Evolutionary conservation across 2,888 invertebrate species (phyloP), one percentile per base, ranked within the genome.

Genomic region (Shargacucullia verbasci): DNA sequence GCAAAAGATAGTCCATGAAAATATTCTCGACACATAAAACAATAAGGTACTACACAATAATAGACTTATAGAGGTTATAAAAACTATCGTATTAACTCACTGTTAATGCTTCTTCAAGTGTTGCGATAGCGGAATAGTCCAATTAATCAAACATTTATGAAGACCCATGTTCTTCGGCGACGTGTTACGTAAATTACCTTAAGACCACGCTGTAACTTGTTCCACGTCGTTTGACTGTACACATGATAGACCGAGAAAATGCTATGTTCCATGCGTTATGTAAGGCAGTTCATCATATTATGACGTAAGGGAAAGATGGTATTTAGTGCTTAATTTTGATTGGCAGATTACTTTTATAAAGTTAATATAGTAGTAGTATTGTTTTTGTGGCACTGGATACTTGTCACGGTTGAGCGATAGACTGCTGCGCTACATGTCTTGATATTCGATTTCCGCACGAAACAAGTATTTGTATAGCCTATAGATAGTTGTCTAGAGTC

Each of bases 181-280:
- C 53, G 33, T 55, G 37, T 39, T 52, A 55, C 41, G 34, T 45
- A 35, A 45, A 27, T 12, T 70, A 37, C 44, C 15, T 46, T 57
- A 57, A 46, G 57, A 59, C 54, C 39, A 38, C 27, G 44, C n/a
- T 45, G 59, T 47, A 62, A 68, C 59, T 52, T 53, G 78, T 76
- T 76, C 67, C 70, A 65, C 68, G 37, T 65, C 62, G 63, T 70
- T 73, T 56, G 57, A 53, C 65, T 12, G 46, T 52, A 62, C 69
- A 61, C 59, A 70, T 72, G 67, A 66, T 62, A 49, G 56, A 65
- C 43, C 52, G 54, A 60, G 62, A 65, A 68, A 63, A 68, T 61
- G 25, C 59, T 52, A 57, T 47, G 44, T 53, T 57, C 44, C 38
- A 31, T 27, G 8, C 35, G 44, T 70, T 65, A 74, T 69, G 50